Evolutionary conservation across 1,140 invertebrate species (phyloP), one percentile per base, ranked within the genome.

Genomic region (Parapsyche elsis): DNA sequence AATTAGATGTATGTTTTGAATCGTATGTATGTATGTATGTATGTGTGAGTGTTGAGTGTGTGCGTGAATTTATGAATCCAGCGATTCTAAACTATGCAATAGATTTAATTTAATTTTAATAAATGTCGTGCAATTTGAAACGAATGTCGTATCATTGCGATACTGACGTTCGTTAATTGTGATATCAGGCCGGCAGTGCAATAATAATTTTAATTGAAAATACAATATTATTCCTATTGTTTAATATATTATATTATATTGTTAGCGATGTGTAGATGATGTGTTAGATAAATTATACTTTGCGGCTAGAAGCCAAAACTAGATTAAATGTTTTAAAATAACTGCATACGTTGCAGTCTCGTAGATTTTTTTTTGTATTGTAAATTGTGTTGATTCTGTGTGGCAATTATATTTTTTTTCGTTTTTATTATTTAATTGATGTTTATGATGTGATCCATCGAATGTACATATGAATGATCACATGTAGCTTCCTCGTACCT

Each of bases 171-270:
- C 61, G 78, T 44, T 83, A 83, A 80, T 83, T 83, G 82, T 83
- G 82, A 83, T 83, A 80, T 49, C 75, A 80, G 82, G 82, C 82
- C 82, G 82, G 82, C 82, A 83, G 82, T 83, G 82, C 82, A 83
- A 83, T 83, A 83, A 45, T 81, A 80, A 74, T 80, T 80, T 79
- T 79, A 79, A 23, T 12, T 12, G n/a, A n/a, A n/a, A n/a, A 67
- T 67, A 4, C 23, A 79, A n/a, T 59, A 59, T n/a, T 64, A 78
- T 76, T 76, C 53, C 26, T 76, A 59, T 76, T 57, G 53, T 76
- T 7, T 53, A 76, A 1, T 49, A 26, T 75, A 5, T 38, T 4
- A 38, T 1, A 38, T 38, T 38, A 53, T 26, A 24, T 73, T 45
- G 9, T 73, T 45, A 76, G 9, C 49, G 9, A 24, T 10, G 19